phyloP scores from a whole-genome alignment of 2,797 vertebrate genomes.

The Hypotaenidia okinawae region DNA sequence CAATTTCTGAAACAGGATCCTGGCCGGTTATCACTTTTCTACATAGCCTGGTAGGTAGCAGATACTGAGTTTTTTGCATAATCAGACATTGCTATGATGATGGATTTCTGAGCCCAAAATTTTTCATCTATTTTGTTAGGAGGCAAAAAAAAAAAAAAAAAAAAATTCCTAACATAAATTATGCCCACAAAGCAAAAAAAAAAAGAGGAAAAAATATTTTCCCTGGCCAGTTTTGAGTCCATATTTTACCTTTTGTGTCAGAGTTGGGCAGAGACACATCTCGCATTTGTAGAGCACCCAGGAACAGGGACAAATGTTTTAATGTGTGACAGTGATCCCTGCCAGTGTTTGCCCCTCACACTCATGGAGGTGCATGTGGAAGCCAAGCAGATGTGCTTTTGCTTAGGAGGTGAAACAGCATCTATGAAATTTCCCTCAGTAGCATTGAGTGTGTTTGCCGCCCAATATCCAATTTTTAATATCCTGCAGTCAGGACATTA shows the following conservation, averaged over 20 bases:
- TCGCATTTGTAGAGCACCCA: conserved; percentile 2
- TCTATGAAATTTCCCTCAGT: conserved; percentile 63
- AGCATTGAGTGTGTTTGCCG: conserved; percentile 24
- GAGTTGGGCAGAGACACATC: not conserved
- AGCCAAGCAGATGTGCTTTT: conserved; percentile 72
- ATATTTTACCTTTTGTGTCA: conserved; percentile 4
- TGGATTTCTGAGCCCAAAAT: conserved; percentile 22
- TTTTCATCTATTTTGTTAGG: conserved; percentile 48
- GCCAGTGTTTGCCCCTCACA: conserved; percentile 44
- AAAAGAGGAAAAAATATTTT: not conserved
- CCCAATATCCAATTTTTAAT: conserved; percentile 67
- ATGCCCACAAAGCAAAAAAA: not conserved
- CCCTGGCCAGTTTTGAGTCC: not conserved
- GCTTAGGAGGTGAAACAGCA: conserved; percentile 72
- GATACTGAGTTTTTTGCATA: conserved; percentile 23
- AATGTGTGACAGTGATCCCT: not conserved
- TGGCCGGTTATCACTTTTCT: not conserved
- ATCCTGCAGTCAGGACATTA: conserved; percentile 59
- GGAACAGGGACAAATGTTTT: conserved; percentile 23
- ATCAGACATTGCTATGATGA: conserved; percentile 10
- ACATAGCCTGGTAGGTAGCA: conserved; percentile 5
- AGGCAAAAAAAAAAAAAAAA: not conserved
- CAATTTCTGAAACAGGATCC: not conserved
- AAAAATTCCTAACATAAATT: not conserved
- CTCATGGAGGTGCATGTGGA: not conserved